A percentile compares a stretch with the other conserved stretches of the same genome.
Evolutionary conservation across 2,888 invertebrate species (phyloP).

Genomic region (Pomacea canaliculata): DNA sequence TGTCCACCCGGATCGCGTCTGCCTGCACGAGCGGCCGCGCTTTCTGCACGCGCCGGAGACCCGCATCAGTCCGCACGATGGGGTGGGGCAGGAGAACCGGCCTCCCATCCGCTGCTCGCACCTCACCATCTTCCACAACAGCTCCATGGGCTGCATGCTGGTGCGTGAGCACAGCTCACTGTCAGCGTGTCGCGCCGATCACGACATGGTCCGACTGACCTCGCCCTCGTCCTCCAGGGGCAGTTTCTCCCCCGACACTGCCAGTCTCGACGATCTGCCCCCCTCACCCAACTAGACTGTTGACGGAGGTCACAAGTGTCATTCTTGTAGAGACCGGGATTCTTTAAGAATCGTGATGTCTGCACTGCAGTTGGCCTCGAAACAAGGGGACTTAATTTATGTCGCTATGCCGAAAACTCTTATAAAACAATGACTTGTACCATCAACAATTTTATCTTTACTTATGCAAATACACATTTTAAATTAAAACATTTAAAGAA

Average conservation of each 20-base stretch:
- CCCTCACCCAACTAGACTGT: neutral
- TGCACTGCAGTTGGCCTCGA: too few species aligned
- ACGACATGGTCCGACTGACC: neutral
- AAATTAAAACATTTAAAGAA: too few species aligned
- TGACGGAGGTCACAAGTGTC: too few species aligned
- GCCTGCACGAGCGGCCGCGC: neutral
- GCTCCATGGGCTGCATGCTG: slow-evolving; percentile 1
- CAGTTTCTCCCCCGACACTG: neutral
- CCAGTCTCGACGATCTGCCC: neutral
- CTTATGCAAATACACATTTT: too few species aligned
- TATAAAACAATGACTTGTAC: too few species aligned
- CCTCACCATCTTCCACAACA: slow-evolving; percentile 1
- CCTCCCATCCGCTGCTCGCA: slow-evolving; percentile 4
- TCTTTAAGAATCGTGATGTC: too few species aligned
- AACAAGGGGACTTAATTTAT: too few species aligned
- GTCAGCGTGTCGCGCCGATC: neutral
- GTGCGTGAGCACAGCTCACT: slow-evolving; percentile 2
- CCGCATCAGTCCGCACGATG: neutral
- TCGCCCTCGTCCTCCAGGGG: neutral
- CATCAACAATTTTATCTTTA: too few species aligned
- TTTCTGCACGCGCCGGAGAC: neutral
- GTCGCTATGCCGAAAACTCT: too few species aligned
- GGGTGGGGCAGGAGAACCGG: slow-evolving; percentile 16
- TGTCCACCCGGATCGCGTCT: neutral
- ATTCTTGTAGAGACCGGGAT: too few species aligned